Evolutionary conservation across 1,140 invertebrate genomes (phyloP).

Genomic region (Coptotermes formosanus): DNA sequence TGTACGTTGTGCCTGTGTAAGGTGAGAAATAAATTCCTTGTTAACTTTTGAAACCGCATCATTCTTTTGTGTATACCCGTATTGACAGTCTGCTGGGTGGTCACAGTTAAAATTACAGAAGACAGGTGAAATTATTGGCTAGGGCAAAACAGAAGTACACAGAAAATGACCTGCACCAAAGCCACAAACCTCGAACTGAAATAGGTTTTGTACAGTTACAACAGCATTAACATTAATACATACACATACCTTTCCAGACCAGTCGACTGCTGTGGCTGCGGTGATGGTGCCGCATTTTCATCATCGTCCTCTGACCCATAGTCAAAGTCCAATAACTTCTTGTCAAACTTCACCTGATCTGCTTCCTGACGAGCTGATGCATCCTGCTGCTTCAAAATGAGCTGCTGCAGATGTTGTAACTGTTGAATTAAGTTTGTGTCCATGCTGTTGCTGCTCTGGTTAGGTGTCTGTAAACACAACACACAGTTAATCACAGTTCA

Average conservation of each 20-base stretch:
- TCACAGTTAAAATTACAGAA: no score
- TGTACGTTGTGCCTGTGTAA: no score
- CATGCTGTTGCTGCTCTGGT: constrained; percentile 25
- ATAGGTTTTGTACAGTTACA: no score
- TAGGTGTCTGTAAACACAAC: neutral
- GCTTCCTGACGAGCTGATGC: constrained; percentile 38
- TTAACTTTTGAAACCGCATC: no score
- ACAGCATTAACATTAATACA: no score
- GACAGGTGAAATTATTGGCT: no score
- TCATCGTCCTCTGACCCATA: constrained; percentile 83
- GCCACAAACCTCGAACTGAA: no score
- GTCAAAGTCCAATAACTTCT: constrained; percentile 80
- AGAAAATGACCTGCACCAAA: no score
- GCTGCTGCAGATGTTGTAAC: constrained; percentile 59
- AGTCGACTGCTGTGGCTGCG: constrained; percentile 26
- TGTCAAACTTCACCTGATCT: constrained; percentile 61
- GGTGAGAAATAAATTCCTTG: no score
- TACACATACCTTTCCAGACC: constrained; percentile 37
- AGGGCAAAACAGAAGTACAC: no score
- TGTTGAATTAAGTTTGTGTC: constrained; percentile 53
- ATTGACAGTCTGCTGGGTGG: no score
- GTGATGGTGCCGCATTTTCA: constrained; percentile 44
- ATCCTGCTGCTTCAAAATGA: constrained; percentile 52
- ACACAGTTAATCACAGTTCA: neutral
- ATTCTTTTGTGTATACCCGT: no score